Evolutionary conservation across 1,140 invertebrate genomes (phyloP).

Genomic region (Uloborus diversus): DNA sequence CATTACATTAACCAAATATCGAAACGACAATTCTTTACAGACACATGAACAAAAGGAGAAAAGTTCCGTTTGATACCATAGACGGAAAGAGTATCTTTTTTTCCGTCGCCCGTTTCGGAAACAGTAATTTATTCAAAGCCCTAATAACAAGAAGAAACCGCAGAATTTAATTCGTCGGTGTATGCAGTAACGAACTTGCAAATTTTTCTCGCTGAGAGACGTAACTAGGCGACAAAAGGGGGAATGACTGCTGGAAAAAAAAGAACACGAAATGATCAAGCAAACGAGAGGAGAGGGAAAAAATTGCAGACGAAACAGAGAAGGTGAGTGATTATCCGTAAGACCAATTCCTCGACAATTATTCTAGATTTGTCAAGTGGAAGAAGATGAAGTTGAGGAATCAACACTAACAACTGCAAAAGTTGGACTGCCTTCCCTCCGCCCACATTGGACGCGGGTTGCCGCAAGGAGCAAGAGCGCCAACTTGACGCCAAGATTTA

Average conservation of each 20-base stretch:
- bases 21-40: too few relatives aligned
- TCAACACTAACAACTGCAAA: constrained; percentile 52
- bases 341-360: constrained; percentile 53
- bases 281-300: constrained; percentile 5
- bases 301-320: not conserved
- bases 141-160: too few relatives aligned
- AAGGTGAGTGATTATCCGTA: constrained; percentile 50
- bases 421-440: not conserved
- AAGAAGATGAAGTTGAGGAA: constrained; percentile 46
- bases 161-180: constrained; percentile 41
- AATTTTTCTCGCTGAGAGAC: constrained; percentile 38
- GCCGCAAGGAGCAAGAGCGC: not conserved
- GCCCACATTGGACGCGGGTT: not conserved
- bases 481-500: constrained; percentile 6
- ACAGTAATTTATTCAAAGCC: too few relatives aligned
- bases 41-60: too few relatives aligned
- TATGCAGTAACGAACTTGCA: constrained; percentile 25
- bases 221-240: constrained; percentile 19
- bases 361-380: constrained; percentile 55
- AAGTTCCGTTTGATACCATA: too few relatives aligned
- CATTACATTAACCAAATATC: too few relatives aligned
- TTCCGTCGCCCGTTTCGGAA: too few relatives aligned
- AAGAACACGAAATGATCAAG: not conserved
- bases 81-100: too few relatives aligned
- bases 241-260: not conserved